Percentiles rank a stretch among this genome's conserved stretches.
These are phyloP conservation scores for Octonoba sinensis DNA, from an alignment of 2,888 invertebrate genomes.

Conservation along the genomic window DNA sequence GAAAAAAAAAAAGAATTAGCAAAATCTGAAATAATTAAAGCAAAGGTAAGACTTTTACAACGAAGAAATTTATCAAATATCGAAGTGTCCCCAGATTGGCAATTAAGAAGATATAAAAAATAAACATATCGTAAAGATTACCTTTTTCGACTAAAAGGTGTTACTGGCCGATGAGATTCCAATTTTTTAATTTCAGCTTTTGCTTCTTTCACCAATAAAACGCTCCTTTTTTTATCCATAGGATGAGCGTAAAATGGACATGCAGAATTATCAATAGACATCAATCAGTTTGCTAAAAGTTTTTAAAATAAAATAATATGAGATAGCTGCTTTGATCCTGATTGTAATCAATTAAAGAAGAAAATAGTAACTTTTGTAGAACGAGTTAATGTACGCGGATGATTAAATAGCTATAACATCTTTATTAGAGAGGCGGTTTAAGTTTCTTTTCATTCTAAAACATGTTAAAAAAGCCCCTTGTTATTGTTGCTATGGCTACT, in stretches of 20 bases:
- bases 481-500: no score
- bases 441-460: no score
- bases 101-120: not conserved
- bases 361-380: not conserved
- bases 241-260: slow-evolving; percentile 45
- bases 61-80: no score
- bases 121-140: not conserved
- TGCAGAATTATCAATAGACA: not conserved
- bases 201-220: slow-evolving; percentile 40
- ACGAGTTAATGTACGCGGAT: not conserved
- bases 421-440: no score
- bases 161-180: slow-evolving; percentile 42
- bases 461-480: no score
- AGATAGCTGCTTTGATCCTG: not conserved
- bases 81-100: not conserved
- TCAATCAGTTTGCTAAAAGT: not conserved
- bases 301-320: not conserved
- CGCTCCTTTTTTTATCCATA: slow-evolving; percentile 43
- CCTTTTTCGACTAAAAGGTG: slow-evolving; percentile 27
- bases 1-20: not conserved
- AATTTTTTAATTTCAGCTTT: slow-evolving; percentile 56
- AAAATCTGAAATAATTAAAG: no score
- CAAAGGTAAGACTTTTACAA: no score
- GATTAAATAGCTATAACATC: not conserved
- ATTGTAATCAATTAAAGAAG: not conserved